Base-by-base conservation (phyloP, 2,113 vertebrate species). In the Hystrix cristata region DNA sequence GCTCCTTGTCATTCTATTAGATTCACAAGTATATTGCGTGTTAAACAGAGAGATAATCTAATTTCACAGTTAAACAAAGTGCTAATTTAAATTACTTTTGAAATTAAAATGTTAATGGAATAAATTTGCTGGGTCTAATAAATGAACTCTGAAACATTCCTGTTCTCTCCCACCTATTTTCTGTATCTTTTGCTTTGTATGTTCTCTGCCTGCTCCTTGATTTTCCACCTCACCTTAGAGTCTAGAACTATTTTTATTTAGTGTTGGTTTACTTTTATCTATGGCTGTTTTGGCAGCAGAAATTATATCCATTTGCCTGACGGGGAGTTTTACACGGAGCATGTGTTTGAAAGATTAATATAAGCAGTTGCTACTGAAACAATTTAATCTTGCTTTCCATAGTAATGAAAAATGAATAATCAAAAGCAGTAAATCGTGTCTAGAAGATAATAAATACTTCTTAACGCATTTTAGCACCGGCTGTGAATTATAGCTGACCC, bases 321-420 rank as follows among this genome's bases (percentile, higher is more conserved):
- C 72, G 96, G 98, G 98, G 97, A 97, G 69, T 97, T 97, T 95
- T 65, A n/a, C 80, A 79, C 92, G 86, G 91, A 96, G 55, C 97
- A 97, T 96, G 92, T 96, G 96, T 96, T 98, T 90, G 83, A 85
- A 96, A 98, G 98, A 98, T 98, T 98, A 95, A 98, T 98, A 96
- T 0, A 4, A 98, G 94, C 91, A 67, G 96, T 97, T 98, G 80
- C 96, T 90, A 97, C 95, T 62, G 82, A 98, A 98, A 98, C 94
- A 96, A 96, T 98, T 98, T 98, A 97, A 98, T 98, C 98, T 98
- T 92, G 62, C 91, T 97, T 98, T 97, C 94, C 92, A 85, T 91
- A 0, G 0, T 96, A 97, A 96, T 98, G 98, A 98, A 97, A 98
- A 98, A 98, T 97, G 94, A 86, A 93, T 98, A 97, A 98, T 98